Percentiles rank a stretch among this genome's conserved stretches.
Evolutionary conservation across 2,113 vertebrate species (phyloP).

Genomic region (Ivindomyrus marchei): DNA sequence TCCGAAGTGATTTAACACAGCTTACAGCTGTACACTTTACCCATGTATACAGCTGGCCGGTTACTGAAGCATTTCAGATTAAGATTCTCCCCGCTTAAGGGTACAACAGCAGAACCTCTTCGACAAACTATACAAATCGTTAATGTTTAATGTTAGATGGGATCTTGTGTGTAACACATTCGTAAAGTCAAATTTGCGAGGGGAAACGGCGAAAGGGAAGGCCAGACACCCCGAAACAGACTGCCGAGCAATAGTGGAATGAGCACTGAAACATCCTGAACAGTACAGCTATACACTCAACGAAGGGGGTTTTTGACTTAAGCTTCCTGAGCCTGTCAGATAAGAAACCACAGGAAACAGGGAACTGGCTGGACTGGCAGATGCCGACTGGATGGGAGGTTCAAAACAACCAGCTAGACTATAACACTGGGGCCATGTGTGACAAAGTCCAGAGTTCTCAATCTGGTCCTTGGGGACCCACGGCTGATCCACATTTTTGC

Average conservation of each 20-base stretch:
- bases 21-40: neutral
- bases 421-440: neutral
- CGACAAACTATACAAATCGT: neutral
- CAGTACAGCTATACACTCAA: neutral
- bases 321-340: neutral
- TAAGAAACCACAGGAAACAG: neutral
- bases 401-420: neutral
- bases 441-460: neutral
- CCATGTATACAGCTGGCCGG: neutral
- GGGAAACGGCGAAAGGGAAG: neutral
- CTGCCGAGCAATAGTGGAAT: neutral
- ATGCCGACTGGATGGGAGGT: neutral
- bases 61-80: neutral
- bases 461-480: neutral
- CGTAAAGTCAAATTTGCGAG: neutral
- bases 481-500: neutral
- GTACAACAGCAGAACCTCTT: neutral
- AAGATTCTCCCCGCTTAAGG: neutral
- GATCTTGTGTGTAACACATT: neutral
- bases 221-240: neutral
- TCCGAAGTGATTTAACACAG: neutral
- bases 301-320: neutral
- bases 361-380: neutral
- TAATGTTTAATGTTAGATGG: neutral
- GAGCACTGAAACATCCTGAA: neutral